Evolutionary conservation across 2,797 vertebrate species (phyloP).

Genomic region (Acomys russatus): DNA sequence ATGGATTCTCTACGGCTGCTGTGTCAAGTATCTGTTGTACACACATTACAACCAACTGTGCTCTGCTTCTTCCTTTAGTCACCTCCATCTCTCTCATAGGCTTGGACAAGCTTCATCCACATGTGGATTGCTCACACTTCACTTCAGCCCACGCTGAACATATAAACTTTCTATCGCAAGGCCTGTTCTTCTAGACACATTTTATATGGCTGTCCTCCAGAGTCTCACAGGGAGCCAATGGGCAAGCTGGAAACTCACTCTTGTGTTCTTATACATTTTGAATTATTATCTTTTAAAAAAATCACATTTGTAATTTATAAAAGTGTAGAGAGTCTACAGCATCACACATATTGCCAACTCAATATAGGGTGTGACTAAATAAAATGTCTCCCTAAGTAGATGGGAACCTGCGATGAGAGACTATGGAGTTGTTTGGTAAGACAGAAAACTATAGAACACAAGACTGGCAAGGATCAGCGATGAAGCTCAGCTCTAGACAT

Average conservation of each 20-base stretch:
- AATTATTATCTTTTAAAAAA: neutral
- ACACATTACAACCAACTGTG: neutral
- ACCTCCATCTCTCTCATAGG: neutral
- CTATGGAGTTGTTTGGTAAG: neutral
- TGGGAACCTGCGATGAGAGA: neutral
- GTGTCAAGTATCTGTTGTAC: neutral
- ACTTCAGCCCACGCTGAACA: neutral
- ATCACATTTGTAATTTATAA: conserved; percentile 28
- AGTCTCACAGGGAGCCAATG: neutral
- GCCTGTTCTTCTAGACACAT: neutral
- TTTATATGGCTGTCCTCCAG: neutral
- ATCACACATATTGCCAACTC: neutral
- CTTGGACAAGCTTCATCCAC: neutral
- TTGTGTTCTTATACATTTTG: neutral
- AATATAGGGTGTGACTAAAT: neutral
- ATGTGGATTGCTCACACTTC: neutral
- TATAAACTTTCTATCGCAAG: neutral
- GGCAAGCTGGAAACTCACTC: neutral
- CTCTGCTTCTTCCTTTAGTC: neutral
- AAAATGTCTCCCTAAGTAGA: neutral
- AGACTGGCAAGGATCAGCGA: neutral
- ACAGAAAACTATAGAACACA: conserved; percentile 6
- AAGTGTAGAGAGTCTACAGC: neutral
- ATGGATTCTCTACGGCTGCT: neutral
- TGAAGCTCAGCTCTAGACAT: neutral